Base-by-base conservation (phyloP, 92 coral and sea anemone species). In the Zoanthus sociatus region DNA sequence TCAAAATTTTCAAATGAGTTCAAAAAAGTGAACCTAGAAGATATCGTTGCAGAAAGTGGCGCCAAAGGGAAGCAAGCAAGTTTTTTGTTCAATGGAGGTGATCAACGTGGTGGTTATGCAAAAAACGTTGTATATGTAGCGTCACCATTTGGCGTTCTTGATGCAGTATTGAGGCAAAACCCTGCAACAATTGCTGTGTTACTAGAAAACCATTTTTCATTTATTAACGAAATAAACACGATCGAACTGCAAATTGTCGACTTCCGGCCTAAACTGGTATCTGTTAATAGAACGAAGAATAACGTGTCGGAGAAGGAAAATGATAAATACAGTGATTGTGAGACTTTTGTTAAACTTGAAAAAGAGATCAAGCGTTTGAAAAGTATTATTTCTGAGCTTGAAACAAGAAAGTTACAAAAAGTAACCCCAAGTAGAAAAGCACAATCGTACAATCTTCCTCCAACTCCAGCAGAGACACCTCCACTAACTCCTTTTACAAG, bases 81-180 rank as follows among this genome's bases (percentile, higher is more conserved):
- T 30, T 37, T 32, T 71, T 51, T 76, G 42, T 76, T 76, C 51
- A 33, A 73, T 73, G 58, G 78, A 16, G 78, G 44, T 9, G 55
- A 18, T 16, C 78, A 45, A 17, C 56, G 46, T 72, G 78, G 55
- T 44, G 26, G 78, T 5, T 32, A 74, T 47, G 46, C 78, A 46
- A 74, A 37, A 44, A 46, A 45, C 8, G 18, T 16, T 74, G 78
- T 74, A 17, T 74, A 44, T 46, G 64, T 76, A 58, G 81, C 81
- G 13, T 76, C 81, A 17, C 26, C 81, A 44, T 76, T 76, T 76
- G 81, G 81, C 14, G 81, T 76, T 46, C 64, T 76, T 51, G 78
- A 37, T 9, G 55, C 78, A 16, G 33, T 74, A 13, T 15, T 73
- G 45, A 73, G 78, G 58, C 78, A 73, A 31, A 73, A 73, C 37